Evolutionary conservation across 2,797 vertebrate species (phyloP).

Genomic region (Channallabes apus): DNA sequence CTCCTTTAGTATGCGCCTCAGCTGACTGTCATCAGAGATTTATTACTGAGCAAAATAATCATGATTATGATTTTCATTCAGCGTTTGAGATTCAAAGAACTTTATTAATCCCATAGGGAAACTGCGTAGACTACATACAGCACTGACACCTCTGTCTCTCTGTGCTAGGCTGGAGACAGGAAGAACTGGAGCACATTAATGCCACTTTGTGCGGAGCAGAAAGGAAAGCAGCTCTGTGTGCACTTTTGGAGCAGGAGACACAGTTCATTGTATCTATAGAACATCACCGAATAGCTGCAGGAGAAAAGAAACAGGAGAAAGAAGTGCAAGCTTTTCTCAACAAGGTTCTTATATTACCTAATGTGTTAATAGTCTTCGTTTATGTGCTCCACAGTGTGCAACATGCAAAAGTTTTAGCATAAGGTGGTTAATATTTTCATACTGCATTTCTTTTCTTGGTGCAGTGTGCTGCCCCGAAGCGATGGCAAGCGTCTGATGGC

Average conservation of each 20-base stretch:
- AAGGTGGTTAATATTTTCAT: neutral
- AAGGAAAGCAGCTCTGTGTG: slow-evolving; percentile 85
- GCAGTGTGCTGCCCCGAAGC: slow-evolving; percentile 82
- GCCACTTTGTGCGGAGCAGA: slow-evolving; percentile 74
- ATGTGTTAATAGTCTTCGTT: neutral
- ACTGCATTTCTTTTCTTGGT: slow-evolving; percentile 19
- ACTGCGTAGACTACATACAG: too few relatives aligned
- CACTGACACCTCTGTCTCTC: neutral
- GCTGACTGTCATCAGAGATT: neutral
- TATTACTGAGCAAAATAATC: neutral
- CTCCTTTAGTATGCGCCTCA: too few relatives aligned
- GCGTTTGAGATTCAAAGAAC: neutral
- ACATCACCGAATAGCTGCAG: slow-evolving; percentile 68
- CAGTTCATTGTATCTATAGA: slow-evolving; percentile 82
- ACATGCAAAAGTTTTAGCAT: neutral
- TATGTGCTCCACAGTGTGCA: neutral
- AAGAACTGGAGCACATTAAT: slow-evolving; percentile 78
- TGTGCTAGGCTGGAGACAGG: slow-evolving; percentile 80
- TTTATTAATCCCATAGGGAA: too few relatives aligned
- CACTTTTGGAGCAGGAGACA: slow-evolving; percentile 83
- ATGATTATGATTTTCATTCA: neutral
- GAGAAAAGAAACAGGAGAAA: slow-evolving; percentile 68
- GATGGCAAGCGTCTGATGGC: slow-evolving; percentile 79
- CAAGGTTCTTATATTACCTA: slow-evolving; percentile 74
- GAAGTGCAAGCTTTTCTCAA: slow-evolving; percentile 73